Base-by-base conservation (phyloP, 2,888 invertebrate species). In the Drosophila histrio region DNA sequence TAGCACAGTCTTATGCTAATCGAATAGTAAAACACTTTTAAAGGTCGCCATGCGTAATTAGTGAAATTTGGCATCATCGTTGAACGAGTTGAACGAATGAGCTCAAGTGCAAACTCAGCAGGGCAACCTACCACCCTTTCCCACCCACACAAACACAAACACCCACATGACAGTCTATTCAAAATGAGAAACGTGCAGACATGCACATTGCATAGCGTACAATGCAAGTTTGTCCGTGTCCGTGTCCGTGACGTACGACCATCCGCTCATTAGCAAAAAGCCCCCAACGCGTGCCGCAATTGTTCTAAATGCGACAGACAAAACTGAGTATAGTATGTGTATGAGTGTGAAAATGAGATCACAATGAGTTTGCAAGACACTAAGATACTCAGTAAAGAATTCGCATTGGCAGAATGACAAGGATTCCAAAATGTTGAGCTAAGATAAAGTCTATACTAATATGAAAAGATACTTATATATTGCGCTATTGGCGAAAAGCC, bases 61-160 rank as follows among this genome's bases (percentile, higher is more conserved):
- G 87, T 88, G 78, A 88, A 88, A 82, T 81, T 83, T 71, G 74
- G 85, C 82, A 87, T 73, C 79, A 74, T 54, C 50, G 79, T 78
- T 74, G 56, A 59, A 47, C 59, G 41, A 75, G 17, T 58, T 65
- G 49, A 63, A 56, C 46, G 75, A 72, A 64, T 56, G 54, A 65
- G 77, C 77, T 76, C 69, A 68, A 70, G 67, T 73, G 70, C 72
- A 73, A 59, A 64, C 62, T 57, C 71, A 61, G 59, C 52, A 66
- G 57, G 17, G 53, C 7, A 13, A 3, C 21, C 4, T 13, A n/a
- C 8, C 49, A 44, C 49, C 30, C 46, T 50, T 19, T 57, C 49
- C 36, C 28, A 59, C n/a, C 41, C 19, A 38, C 8, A 32, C 13
- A 53, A 9, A 32, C 28, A 41, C 39, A 44, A 7, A 44, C 44